Evolutionary conservation across 2,888 invertebrate species (phyloP).

Genomic region (Baccha elongata): DNA sequence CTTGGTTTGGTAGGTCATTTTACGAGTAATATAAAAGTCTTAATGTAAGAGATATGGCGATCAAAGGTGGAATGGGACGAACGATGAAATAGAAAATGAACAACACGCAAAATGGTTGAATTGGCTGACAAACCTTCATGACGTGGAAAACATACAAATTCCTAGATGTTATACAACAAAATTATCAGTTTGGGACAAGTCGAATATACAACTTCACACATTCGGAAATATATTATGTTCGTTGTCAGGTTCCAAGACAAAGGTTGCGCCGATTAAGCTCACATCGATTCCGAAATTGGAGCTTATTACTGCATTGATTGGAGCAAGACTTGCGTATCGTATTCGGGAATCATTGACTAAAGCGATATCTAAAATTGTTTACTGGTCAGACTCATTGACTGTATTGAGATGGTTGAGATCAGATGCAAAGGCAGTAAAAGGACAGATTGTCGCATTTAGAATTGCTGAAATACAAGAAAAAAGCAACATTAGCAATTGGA

Average conservation of each 20-base stretch:
- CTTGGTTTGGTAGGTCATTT: conserved; percentile 48
- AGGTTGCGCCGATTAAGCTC: conserved; percentile 74
- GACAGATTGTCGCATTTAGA: conserved; percentile 2
- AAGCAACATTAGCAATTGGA: background rate
- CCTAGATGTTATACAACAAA: conserved; percentile 56
- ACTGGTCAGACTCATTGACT: conserved; percentile 75
- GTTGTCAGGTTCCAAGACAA: conserved; percentile 70
- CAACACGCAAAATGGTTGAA: conserved; percentile 34
- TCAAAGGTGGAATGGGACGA: conserved; percentile 58
- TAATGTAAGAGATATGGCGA: conserved; percentile 64
- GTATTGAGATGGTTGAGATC: conserved; percentile 74
- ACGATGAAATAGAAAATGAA: conserved; percentile 28
- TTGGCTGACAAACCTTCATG: conserved; percentile 33
- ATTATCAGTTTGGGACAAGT: conserved; percentile 33
- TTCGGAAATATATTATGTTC: conserved; percentile 63
- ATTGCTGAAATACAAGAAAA: conserved; percentile 12
- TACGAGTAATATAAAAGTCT: conserved; percentile 54
- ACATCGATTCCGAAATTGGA: conserved; percentile 74
- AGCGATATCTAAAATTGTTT: conserved; percentile 14
- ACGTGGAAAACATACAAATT: conserved; percentile 40
- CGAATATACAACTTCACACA: conserved; percentile 67
- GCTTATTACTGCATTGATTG: conserved; percentile 74
- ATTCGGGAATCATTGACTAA: conserved; percentile 12
- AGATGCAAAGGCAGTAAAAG: conserved; percentile 25
- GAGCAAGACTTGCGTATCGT: conserved; percentile 53